phyloP scores from a whole-genome alignment of 2,113 vertebrate species.

The Leptocoma aspasia region DNA sequence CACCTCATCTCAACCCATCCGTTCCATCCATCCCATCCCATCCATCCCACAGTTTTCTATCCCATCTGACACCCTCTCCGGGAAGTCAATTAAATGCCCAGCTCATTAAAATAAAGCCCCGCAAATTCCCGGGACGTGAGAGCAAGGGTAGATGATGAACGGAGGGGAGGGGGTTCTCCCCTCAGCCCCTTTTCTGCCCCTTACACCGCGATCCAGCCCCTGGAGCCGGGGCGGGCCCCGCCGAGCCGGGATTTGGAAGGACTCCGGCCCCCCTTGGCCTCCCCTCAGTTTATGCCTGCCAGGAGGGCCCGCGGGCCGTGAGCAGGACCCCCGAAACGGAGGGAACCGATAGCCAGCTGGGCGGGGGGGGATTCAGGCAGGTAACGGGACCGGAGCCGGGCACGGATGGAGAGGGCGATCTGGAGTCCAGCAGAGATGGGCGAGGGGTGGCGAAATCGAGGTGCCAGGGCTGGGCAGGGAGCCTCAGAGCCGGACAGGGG shows the following conservation, averaged over 20 bases:
- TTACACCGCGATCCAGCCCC: too few species aligned
- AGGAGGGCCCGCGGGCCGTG: fast-evolving
- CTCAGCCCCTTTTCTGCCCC: not conserved
- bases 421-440: not conserved
- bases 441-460: too few species aligned
- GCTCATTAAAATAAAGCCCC: not conserved
- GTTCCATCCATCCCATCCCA: not conserved
- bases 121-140: not conserved
- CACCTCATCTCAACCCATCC: too few species aligned
- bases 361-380: not conserved
- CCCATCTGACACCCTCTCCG: not conserved
- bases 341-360: not conserved
- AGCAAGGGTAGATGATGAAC: not conserved
- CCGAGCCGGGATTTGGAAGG: not conserved
- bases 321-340: not conserved
- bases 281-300: too few species aligned
- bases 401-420: not conserved
- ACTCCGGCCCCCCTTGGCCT: not conserved
- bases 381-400: not conserved
- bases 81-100: not conserved
- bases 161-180: fast-evolving
- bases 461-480: not conserved
- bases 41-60: not conserved
- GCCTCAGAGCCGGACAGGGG: not conserved
- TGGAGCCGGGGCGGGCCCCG: not conserved